Percentiles rank a stretch among this genome's conserved stretches.
phyloP scores from a whole-genome alignment of 2,797 vertebrate genomes.

The Pristis pectinata region DNA sequence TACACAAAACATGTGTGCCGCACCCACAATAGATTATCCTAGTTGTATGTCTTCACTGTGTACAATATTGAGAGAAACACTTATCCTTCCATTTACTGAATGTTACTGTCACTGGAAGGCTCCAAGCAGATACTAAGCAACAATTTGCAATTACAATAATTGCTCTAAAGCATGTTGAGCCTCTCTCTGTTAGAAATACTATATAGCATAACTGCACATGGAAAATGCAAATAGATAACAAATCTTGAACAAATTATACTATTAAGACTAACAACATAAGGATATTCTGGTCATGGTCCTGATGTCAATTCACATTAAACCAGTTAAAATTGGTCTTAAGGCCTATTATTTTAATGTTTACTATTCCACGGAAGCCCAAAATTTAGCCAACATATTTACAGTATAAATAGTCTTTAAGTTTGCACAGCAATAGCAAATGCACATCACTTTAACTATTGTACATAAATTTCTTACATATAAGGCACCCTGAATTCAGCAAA shows the following conservation, averaged over 20 bases:
- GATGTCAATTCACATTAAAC: neutral
- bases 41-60: neutral
- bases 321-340: neutral
- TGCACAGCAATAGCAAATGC: neutral
- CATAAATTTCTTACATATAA: neutral
- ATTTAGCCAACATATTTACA: neutral
- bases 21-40: too few species aligned
- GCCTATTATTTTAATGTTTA: neutral
- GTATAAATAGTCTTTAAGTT: neutral
- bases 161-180: neutral
- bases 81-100: neutral
- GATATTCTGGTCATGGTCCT: neutral
- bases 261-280: neutral
- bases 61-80: neutral
- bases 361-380: neutral
- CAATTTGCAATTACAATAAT: neutral
- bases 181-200: neutral
- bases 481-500: neutral
- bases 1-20: neutral
- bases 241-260: neutral
- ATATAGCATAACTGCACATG: neutral
- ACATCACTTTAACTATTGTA: neutral
- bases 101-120: neutral
- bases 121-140: neutral
- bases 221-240: neutral